These are phyloP conservation scores for Myotis lucifugus DNA, from an alignment of 2,113 vertebrate genomes.

Conservation along the genomic window DNA sequence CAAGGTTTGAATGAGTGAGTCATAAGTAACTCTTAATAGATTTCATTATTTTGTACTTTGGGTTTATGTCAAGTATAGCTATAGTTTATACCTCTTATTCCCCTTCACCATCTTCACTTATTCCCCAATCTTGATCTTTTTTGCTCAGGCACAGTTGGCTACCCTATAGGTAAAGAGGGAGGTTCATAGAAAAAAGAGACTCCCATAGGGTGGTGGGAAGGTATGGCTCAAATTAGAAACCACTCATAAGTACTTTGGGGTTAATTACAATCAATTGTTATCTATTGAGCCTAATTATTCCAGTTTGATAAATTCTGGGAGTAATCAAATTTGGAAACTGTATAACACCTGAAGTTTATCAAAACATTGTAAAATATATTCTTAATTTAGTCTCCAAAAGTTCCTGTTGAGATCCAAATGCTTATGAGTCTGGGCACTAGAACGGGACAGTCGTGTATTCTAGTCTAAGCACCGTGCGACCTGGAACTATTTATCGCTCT, in stretches of 20 bases:
- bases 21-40: not conserved
- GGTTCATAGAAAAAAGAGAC: not conserved
- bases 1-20: not conserved
- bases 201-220: not conserved
- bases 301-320: slow-evolving; percentile 2
- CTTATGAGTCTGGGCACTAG: not conserved
- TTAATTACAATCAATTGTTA: not conserved
- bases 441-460: not conserved
- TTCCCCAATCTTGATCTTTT: not conserved
- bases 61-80: not conserved
- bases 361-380: slow-evolving; percentile 31
- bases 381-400: slow-evolving; percentile 27
- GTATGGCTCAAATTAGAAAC: slow-evolving; percentile 26
- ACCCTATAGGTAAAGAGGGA: not conserved
- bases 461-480: not conserved
- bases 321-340: slow-evolving; percentile 35
- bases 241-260: not conserved
- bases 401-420: not conserved
- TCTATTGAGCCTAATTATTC: slow-evolving; percentile 1
- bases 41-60: not conserved
- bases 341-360: slow-evolving; percentile 2
- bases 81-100: not conserved
- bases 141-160: not conserved
- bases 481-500: not conserved
- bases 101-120: not conserved